Base-by-base conservation (phyloP, 2,888 invertebrate genomes). In the Tetramorium bicarinatum region DNA sequence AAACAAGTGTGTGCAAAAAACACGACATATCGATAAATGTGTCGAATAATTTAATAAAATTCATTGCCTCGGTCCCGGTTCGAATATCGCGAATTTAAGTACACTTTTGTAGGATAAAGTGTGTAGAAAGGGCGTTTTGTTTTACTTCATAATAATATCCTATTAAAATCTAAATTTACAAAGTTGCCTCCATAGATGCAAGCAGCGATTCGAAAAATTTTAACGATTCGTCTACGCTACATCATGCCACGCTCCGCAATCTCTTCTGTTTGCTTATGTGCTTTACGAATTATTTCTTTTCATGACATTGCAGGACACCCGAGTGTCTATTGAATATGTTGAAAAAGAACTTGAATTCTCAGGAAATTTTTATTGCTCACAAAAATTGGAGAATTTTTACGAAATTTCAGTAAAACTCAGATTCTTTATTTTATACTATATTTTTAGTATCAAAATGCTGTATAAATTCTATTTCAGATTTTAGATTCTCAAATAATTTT, bases 141-240 rank as follows among this genome's bases (percentile, higher is more conserved):
- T 69, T 52, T 69, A 52, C 54, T 38, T 71, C 21, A 71, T 15
- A 34, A 71, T 15, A 34, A 8, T 71, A 71, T 41, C 38, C 1
- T 38, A 49, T 75, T 49, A 75, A 62, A 61, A 59, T 72, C 25
- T 18, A 29, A 75, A 15, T 62, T 75, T 49, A 62, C 62, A 74
- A 62, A 15, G 9, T 74, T 21, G n/a, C 38, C 15, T 13, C 21
- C 38, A 38, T n/a, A 54, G 13, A 54, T 71, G 41, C 21, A 71
- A 9, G 71, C 71, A 38, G 38, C 54, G 38, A 54, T 54, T 71
- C 21, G 54, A 54, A 54, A 56, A 71, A 54, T 71, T 71, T 71
- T 56, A 54, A 71, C 54, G 54, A 71, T 18, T 54, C 34, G n/a
- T 69, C 34, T 15, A 21, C 38, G 52, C 7, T 25, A 29, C 8